Conservation (phyloP, 2,797 vertebrate species). For the Argentina silus region DNA sequence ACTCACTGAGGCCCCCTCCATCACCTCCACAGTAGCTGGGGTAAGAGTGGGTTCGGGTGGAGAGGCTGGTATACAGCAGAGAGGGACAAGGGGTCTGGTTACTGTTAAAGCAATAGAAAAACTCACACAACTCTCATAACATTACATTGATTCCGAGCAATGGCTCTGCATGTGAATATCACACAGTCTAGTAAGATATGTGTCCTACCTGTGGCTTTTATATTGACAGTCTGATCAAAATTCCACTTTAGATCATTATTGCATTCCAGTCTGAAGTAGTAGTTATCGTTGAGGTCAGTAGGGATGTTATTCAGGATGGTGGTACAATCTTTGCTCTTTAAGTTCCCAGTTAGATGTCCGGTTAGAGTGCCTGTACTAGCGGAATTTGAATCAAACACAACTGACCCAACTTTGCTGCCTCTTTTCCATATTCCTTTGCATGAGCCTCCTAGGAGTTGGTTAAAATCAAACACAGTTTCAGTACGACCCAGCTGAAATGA, state of each 20-base stretch:
- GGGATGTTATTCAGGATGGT: slow-evolving; percentile 62
- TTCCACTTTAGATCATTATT: slow-evolving; percentile 51
- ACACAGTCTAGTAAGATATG: slow-evolving; percentile 12
- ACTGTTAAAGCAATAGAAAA: not conserved
- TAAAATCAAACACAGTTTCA: not conserved
- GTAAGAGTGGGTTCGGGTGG: slow-evolving; percentile 50
- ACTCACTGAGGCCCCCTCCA: slow-evolving; percentile 59
- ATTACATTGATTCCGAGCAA: not conserved
- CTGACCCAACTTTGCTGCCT: slow-evolving; percentile 17
- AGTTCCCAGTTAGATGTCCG: slow-evolving; percentile 57
- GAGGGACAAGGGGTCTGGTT: slow-evolving; percentile 3
- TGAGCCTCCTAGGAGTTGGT: not conserved
- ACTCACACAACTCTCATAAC: not conserved
- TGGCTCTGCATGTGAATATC: too few species aligned
- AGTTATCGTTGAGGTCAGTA: slow-evolving; percentile 7
- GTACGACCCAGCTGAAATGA: too few species aligned
- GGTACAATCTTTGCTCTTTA: slow-evolving; percentile 66
- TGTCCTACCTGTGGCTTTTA: slow-evolving; percentile 40
- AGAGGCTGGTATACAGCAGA: slow-evolving; percentile 43
- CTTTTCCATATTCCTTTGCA: slow-evolving; percentile 65
- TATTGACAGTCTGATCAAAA: slow-evolving; percentile 39
- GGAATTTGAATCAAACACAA: slow-evolving; percentile 60
- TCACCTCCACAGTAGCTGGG: slow-evolving; percentile 48
- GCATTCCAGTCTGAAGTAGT: slow-evolving; percentile 70
- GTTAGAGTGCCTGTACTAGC: slow-evolving; percentile 38